A percentile compares a stretch with the other conserved stretches of the same genome.
phyloP scores from a whole-genome alignment of 2,888 invertebrate species.

The Vannuccia rotundouncinata region DNA sequence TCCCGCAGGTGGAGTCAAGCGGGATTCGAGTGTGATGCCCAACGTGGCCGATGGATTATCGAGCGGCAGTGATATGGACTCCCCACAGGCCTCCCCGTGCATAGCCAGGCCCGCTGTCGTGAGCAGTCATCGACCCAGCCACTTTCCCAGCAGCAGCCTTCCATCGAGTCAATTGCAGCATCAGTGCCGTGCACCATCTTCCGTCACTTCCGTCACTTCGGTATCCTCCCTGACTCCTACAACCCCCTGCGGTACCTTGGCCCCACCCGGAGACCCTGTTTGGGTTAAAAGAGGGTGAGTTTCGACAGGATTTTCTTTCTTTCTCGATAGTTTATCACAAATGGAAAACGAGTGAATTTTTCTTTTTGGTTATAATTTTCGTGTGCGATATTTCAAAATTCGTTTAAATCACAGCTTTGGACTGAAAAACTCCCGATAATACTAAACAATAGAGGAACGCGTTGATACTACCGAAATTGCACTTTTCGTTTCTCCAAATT shows the following conservation, averaged over 20 bases:
- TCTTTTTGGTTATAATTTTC: too few species aligned
- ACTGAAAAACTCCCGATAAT: too few species aligned
- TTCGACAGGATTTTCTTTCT: too few species aligned
- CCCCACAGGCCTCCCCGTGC: background rate
- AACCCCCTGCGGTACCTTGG: background rate
- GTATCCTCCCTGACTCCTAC: background rate
- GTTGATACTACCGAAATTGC: too few species aligned
- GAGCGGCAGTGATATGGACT: background rate
- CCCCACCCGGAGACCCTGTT: background rate
- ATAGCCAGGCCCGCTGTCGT: too few species aligned
- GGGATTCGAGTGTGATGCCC: background rate
- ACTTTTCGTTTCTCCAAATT: too few species aligned
- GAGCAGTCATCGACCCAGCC: background rate
- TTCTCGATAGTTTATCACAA: too few species aligned
- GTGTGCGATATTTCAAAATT: too few species aligned
- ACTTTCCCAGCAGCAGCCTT: background rate
- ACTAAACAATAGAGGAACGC: too few species aligned
- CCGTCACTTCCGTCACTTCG: background rate
- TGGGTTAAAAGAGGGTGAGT: slow-evolving; percentile 12
- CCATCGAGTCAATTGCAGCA: background rate
- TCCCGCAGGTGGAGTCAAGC: background rate
- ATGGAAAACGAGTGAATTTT: too few species aligned
- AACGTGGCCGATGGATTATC: slow-evolving; percentile 14
- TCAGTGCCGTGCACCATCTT: background rate
- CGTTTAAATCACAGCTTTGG: too few species aligned